These are phyloP conservation scores for Epistrophella euchroma DNA, from an alignment of 2,888 invertebrate species.

Conservation along the genomic window DNA sequence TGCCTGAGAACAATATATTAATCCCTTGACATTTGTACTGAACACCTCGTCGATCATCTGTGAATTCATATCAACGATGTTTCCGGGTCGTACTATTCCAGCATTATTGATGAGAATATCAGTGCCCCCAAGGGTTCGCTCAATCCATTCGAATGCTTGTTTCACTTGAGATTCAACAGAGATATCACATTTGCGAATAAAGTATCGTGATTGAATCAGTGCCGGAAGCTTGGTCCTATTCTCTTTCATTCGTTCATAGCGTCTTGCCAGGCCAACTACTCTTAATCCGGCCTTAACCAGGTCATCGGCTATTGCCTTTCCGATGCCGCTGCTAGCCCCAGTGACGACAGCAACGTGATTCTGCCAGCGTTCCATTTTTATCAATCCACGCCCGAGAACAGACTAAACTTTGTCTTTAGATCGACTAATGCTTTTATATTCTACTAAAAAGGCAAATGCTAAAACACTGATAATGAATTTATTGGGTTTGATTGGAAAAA, in stretches of 20 bases:
- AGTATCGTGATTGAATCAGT: slow-evolving; percentile 78
- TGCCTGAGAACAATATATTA: slow-evolving; percentile 84
- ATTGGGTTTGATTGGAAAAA: neutral
- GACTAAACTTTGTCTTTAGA: slow-evolving; percentile 46
- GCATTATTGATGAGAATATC: slow-evolving; percentile 87
- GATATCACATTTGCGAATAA: slow-evolving; percentile 83
- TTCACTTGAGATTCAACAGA: slow-evolving; percentile 85
- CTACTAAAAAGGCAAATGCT: neutral
- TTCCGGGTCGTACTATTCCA: slow-evolving; percentile 82
- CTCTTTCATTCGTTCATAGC: slow-evolving; percentile 78
- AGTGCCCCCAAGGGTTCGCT: slow-evolving; percentile 85
- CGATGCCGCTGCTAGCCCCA: slow-evolving; percentile 87
- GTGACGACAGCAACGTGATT: slow-evolving; percentile 87
- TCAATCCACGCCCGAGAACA: slow-evolving; percentile 9
- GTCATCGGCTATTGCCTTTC: slow-evolving; percentile 84
- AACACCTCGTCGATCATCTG: slow-evolving; percentile 81
- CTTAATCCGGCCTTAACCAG: slow-evolving; percentile 85
- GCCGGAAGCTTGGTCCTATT: slow-evolving; percentile 77
- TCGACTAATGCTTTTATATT: slow-evolving; percentile 37
- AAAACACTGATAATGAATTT: slow-evolving; percentile 1
- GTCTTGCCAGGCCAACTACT: slow-evolving; percentile 85
- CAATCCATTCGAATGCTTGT: slow-evolving; percentile 85
- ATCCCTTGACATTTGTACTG: slow-evolving; percentile 84
- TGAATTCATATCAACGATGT: slow-evolving; percentile 79
- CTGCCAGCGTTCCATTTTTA: slow-evolving; percentile 82